Conservation (phyloP, 2,113 vertebrate species). For the Clarias gariepinus region DNA sequence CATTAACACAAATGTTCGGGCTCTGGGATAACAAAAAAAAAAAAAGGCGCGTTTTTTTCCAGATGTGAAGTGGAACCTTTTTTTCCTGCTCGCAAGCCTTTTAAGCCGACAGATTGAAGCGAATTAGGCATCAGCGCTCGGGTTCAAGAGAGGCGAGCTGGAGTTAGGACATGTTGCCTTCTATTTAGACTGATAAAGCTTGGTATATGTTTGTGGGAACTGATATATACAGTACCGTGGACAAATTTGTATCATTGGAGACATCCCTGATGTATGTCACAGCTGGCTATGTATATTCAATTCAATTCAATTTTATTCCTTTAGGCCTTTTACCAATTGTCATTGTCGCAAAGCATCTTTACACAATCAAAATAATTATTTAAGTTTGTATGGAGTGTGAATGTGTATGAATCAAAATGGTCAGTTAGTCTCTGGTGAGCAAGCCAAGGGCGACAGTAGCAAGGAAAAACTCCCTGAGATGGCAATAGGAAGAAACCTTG, state of each 20-base stretch:
- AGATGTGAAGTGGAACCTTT: conserved; percentile 11
- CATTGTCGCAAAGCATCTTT: too few species aligned
- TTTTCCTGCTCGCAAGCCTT: neutral
- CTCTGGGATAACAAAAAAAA: neutral
- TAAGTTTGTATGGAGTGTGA: too few species aligned
- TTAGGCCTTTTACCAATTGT: too few species aligned
- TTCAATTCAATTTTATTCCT: too few species aligned
- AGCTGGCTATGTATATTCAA: neutral
- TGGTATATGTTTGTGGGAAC: neutral
- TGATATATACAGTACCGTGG: neutral
- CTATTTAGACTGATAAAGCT: too few species aligned
- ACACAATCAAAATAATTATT: too few species aligned
- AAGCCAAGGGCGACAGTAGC: too few species aligned
- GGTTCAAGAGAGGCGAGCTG: neutral
- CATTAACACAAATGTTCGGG: conserved; percentile 50
- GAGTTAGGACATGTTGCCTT: neutral
- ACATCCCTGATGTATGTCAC: neutral
- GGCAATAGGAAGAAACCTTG: too few species aligned
- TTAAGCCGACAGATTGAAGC: conserved; percentile 19
- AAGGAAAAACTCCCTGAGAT: too few species aligned
- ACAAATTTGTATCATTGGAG: neutral
- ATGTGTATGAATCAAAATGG: too few species aligned
- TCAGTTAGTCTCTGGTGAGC: too few species aligned
- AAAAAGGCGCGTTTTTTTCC: neutral
- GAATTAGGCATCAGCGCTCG: conserved; percentile 17